Evolutionary conservation across 1,140 invertebrate species (phyloP), one percentile per base, ranked within the genome.

Genomic region (Drosophila kohkoa): DNA sequence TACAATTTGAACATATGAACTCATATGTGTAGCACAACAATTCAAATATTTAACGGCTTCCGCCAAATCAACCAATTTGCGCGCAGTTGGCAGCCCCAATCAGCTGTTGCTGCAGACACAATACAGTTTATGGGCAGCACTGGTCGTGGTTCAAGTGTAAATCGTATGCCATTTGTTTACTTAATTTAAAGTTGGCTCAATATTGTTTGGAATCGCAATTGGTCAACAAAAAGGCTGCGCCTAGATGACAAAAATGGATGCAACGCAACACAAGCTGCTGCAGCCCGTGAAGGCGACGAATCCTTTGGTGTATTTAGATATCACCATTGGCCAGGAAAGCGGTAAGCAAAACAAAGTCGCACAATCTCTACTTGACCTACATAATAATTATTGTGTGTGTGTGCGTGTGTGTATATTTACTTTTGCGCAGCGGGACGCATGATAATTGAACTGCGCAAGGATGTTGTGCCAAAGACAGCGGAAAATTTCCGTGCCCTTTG

Each of bases 401-500:
- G 13, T 30, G 16, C 57, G 41, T 46, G 35, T 16, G 16, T 64
- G 35, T 38, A 15, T 63, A 11, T 54, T 13, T 30, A 30, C 32
- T 65, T 45, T 66, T 35, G 54, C 72, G 11, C 78, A 96, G 97
- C 95, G 88, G 97, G 98, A 10, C 93, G 97, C 81, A 94, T 98
- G 43, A 93, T 97, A 11, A 96, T 98, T 85, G 95, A 97, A 94
- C 93, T 98, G 48, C 95, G 96, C 79, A 96, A 95, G 86, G 95
- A 99, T 94, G 93, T 97, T 73, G 97, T 97, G 15, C 98, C 98
- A 38, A 96, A 95, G 92, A 99, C 98, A 58, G 96, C 95, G 51
- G 97, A 98, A 93, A 99, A 99, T 93, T 99, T 99, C 93, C 94
- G 97, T 81, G 95, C 95, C 3, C 90, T 99, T 1, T 99, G 98